phyloP scores from a whole-genome alignment of 1,140 invertebrate species.

The Drosophila repleta region DNA sequence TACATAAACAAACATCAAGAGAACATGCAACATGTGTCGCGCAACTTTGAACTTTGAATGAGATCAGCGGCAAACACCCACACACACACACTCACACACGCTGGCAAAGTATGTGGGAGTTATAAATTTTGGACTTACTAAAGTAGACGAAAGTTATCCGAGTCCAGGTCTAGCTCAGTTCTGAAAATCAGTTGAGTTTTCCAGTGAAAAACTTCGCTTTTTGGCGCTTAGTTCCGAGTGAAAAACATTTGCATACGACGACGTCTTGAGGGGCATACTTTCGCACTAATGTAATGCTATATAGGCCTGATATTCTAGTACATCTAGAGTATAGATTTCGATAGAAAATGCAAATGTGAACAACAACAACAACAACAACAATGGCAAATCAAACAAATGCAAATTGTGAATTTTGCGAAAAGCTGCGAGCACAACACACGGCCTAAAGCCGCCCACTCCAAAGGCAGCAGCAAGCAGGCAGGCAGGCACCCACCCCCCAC shows the following conservation, averaged over 20 bases:
- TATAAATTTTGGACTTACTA: not conserved
- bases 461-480: too few relatives aligned
- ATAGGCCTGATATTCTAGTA: slow-evolving; percentile 28
- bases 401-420: slow-evolving; percentile 40
- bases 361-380: slow-evolving; percentile 40
- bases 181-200: slow-evolving; percentile 1
- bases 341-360: slow-evolving; percentile 58
- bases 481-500: not conserved
- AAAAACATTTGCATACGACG: slow-evolving; percentile 16
- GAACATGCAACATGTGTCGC: slow-evolving; percentile 70
- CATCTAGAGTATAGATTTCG: slow-evolving; percentile 20
- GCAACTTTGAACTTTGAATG: slow-evolving; percentile 52
- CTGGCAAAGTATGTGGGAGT: slow-evolving; percentile 23
- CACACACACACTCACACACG: slow-evolving; percentile 5
- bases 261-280: slow-evolving; percentile 33
- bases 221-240: not conserved
- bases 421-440: slow-evolving; percentile 31
- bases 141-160: slow-evolving; percentile 1
- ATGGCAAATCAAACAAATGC: slow-evolving; percentile 26
- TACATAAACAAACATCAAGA: slow-evolving; percentile 12
- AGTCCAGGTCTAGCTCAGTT: not conserved
- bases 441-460: too few relatives aligned
- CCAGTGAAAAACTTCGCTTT: not conserved
- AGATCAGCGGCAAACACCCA: slow-evolving; percentile 24
- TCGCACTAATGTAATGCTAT: slow-evolving; percentile 70